Percentiles rank a stretch among this genome's conserved stretches.
phyloP scores from a whole-genome alignment of 2,113 vertebrate genomes.

The Notechis scutatus region DNA sequence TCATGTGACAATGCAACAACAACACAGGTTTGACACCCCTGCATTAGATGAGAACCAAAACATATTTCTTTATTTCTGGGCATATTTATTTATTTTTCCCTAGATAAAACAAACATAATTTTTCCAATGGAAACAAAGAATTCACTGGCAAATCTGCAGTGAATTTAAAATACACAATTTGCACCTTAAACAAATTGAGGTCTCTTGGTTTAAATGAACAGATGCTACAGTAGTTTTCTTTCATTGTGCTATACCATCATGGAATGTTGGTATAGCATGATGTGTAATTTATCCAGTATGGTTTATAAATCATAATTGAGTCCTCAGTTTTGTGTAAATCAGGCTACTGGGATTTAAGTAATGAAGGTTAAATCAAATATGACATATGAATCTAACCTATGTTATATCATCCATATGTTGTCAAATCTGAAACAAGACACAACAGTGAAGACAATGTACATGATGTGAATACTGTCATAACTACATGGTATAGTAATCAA shows the following conservation, averaged over 20 bases:
- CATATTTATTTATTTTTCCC: slow-evolving; percentile 7
- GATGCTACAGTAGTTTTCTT: slow-evolving; percentile 32
- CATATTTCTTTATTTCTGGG: slow-evolving; percentile 28
- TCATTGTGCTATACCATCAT: background rate
- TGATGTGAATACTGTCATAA: background rate
- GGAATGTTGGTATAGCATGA: background rate
- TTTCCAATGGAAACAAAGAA: slow-evolving; percentile 14
- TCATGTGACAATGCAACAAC: no score
- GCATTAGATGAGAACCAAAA: slow-evolving; percentile 40
- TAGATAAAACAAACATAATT: background rate
- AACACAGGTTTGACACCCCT: no score
- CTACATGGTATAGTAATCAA: background rate
- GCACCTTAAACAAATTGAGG: background rate
- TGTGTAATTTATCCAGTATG: background rate
- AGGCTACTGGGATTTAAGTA: background rate
- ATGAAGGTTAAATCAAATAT: background rate
- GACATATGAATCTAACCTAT: background rate
- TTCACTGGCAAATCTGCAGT: background rate
- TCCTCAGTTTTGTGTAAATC: background rate
- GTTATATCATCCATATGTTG: background rate
- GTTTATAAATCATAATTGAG: background rate
- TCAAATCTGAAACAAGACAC: slow-evolving; percentile 10
- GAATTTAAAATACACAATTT: slow-evolving; percentile 21
- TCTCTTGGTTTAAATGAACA: background rate
- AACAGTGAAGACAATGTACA: background rate